Evolutionary conservation across 2,797 vertebrate genomes (phyloP), one percentile per base, ranked within the genome.

Genomic region (Oryzias dopingdopingensis): DNA sequence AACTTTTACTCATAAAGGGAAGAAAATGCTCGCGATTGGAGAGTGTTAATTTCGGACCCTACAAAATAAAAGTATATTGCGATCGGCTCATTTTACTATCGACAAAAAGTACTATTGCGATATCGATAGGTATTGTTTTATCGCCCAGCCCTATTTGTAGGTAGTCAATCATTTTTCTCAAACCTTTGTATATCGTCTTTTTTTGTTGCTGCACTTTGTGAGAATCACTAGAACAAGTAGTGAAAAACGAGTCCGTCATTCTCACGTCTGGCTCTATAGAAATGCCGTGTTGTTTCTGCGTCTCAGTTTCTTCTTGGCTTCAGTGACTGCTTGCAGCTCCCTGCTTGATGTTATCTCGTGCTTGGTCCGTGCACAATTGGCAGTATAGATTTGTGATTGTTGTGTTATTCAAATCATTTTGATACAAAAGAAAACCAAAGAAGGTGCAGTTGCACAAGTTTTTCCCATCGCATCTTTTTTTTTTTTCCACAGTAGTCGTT

Each of bases 201-300:
- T 32, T 32, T 32, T 32, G 29, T 3, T 32, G 29, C 29, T 32
- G 8, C 29, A 32, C 29, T 32, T 32, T 12, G 8, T 10, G 8
- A 32, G 50, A 56, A 57, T 64, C 65, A 64, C 48, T 57, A 65
- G 79, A 87, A 90, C 86, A 91, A 89, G 89, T 64, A 80, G 69
- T 88, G 80, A 85, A 89, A 90, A 87, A 86, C 53, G 68, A 81
- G 70, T 62, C 72, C 32, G 18, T 46, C 32, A 24, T 70, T 67
- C 49, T 62, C 59, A 37, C n/a, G 23, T 60, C 47, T 48, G 52
- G 65, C 23, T 76, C 56, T 65, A 15, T 57, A 47, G 59, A 74
- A 71, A 48, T 63, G 37, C 62, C 56, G 41, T 63, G 17, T 41
- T 69, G 70, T 86, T 81, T 80, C 74, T 76, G 68, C 69, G 68